These are phyloP conservation scores for Cotesia chilonis DNA, from an alignment of 1,140 invertebrate genomes.

Conservation along the genomic window DNA sequence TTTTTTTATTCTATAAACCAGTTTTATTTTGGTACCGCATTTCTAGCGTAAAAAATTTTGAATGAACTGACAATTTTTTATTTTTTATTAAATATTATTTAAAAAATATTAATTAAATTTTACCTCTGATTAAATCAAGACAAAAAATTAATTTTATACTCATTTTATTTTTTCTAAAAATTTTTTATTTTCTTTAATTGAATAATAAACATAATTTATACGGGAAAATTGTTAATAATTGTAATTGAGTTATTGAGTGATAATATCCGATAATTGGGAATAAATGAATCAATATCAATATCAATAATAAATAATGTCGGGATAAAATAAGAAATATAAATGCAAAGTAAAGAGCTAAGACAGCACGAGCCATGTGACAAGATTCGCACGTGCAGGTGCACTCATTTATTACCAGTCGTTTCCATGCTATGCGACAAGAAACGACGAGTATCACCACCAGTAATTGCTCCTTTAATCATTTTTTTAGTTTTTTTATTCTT, in stretches of 20 bases:
- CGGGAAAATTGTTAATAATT: constrained; percentile 2
- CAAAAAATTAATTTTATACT: too few relatives aligned
- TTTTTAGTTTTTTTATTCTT: not conserved
- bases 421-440: not conserved
- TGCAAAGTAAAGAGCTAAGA: constrained; percentile 1
- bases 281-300: constrained; percentile 24
- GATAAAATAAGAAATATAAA: not conserved
- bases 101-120: too few relatives aligned
- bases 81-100: too few relatives aligned
- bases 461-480: not conserved
- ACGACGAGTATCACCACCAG: constrained; percentile 6
- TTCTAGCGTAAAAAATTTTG: too few relatives aligned
- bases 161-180: too few relatives aligned
- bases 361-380: constrained; percentile 15
- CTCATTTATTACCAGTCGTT: constrained; percentile 14
- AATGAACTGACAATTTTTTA: too few relatives aligned
- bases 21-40: too few relatives aligned
- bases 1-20: too few relatives aligned
- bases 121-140: too few relatives aligned
- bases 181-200: too few relatives aligned
- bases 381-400: constrained; percentile 20
- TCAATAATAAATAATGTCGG: not conserved
- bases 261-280: constrained; percentile 23
- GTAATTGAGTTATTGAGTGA: constrained; percentile 13
- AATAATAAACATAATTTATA: too few relatives aligned